Evolutionary conservation across 2,113 vertebrate species (phyloP).

Genomic region (Mesitornis unicolor): DNA sequence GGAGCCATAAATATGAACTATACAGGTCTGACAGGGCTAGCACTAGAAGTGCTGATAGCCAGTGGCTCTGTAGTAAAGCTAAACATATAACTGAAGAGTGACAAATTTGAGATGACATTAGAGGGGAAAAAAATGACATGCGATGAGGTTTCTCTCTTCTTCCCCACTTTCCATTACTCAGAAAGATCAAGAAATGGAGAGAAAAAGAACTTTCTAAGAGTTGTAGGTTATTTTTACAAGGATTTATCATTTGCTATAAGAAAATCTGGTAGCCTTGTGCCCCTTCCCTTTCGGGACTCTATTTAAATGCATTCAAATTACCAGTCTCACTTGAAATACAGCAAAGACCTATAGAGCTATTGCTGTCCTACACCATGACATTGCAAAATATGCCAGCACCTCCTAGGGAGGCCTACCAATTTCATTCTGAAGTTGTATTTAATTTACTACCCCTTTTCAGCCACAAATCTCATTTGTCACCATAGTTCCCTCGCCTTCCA

Average conservation of each 20-base stretch:
- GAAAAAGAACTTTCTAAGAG: not conserved
- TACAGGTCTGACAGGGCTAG: not conserved
- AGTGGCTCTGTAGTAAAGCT: not conserved
- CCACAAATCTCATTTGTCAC: not conserved
- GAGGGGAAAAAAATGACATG: not conserved
- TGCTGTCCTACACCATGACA: not conserved
- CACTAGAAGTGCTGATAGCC: not conserved
- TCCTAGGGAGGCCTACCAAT: not conserved
- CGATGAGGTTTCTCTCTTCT: not conserved
- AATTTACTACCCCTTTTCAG: constrained; percentile 5
- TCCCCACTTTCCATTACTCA: not conserved
- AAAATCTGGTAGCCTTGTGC: not conserved
- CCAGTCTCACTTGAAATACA: not conserved
- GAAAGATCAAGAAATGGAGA: not conserved
- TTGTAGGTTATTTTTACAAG: not conserved
- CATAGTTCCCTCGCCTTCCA: not conserved
- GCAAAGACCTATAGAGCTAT: not conserved
- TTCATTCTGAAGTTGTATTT: not conserved
- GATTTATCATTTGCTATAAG: not conserved
- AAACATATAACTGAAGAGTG: not conserved
- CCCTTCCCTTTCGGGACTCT: not conserved
- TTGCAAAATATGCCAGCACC: not conserved
- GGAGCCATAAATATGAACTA: not conserved
- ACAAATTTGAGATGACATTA: not conserved
- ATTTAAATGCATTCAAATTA: not conserved